These are phyloP conservation scores for Gasterosteus nipponicus DNA, from an alignment of 2,113 vertebrate genomes.

Conservation along the genomic window DNA sequence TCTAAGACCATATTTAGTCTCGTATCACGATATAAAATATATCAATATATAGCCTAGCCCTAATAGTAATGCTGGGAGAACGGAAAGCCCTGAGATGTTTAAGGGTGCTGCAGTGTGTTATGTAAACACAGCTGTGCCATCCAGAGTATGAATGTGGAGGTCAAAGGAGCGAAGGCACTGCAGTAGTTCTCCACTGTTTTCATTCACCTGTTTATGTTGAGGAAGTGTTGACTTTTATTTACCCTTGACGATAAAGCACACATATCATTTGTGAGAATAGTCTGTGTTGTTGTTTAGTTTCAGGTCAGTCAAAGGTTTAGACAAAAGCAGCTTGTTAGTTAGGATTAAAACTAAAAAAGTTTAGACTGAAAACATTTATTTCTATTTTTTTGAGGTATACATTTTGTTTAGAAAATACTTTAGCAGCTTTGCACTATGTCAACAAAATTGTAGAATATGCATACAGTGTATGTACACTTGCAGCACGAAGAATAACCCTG, in stretches of 20 bases:
- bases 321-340: background rate
- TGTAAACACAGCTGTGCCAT: conserved; percentile 1
- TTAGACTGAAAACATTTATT: conserved; percentile 4
- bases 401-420: background rate
- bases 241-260: conserved; percentile 10
- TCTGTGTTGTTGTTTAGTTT: background rate
- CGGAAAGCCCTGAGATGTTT: background rate
- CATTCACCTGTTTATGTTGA: conserved; percentile 36
- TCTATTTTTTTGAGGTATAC: background rate
- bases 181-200: conserved; percentile 43
- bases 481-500: background rate
- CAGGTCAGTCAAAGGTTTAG: conserved; percentile 2
- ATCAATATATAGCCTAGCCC: background rate
- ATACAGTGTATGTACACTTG: conserved; percentile 26
- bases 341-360: background rate
- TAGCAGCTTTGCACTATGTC: conserved; percentile 23
- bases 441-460: conserved; percentile 5
- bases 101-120: background rate
- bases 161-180: conserved; percentile 43
- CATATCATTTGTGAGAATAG: conserved; percentile 20
- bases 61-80: background rate
- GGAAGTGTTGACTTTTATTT: conserved; percentile 16
- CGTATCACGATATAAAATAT: background rate
- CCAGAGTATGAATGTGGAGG: conserved; percentile 34
- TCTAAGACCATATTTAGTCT: background rate